Evolutionary conservation across 1,140 invertebrate genomes (phyloP).

Genomic region (Cecropterus lyciades): DNA sequence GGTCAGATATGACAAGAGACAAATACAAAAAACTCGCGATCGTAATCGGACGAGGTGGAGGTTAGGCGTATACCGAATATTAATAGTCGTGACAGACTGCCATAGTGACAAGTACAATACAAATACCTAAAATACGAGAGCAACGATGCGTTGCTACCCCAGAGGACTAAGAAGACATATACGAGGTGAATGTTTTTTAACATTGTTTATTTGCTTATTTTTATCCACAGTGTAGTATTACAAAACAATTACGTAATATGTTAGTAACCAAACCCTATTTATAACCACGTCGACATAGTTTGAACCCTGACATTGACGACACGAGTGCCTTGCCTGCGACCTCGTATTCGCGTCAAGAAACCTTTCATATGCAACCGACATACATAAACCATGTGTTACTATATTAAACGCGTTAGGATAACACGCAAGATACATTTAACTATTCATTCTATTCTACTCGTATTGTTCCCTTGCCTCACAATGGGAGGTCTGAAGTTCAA

Average conservation of each 20-base stretch:
- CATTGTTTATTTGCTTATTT: no score
- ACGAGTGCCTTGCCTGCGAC: conserved; percentile 11
- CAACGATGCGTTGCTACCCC: no score
- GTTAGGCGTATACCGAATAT: background rate
- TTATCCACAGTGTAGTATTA: background rate
- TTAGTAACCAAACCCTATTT: background rate
- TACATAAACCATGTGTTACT: conserved; percentile 1
- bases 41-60: conserved; percentile 6
- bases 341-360: conserved; percentile 16
- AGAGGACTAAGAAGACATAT: no score
- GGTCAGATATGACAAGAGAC: no score
- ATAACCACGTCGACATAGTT: background rate
- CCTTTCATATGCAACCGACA: conserved; percentile 23
- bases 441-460: background rate
- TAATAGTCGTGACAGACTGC: background rate
- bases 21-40: conserved; percentile 16
- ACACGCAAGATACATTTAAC: background rate
- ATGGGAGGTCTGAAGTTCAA: no score
- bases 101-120: no score
- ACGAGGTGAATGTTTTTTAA: no score
- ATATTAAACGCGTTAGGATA: background rate
- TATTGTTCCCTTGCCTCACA: no score
- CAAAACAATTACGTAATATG: background rate
- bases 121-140: no score
- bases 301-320: conserved; percentile 18